A percentile compares a stretch with the other conserved stretches of the same genome.
These are phyloP conservation scores for Antigone vipio DNA, from an alignment of 2,113 vertebrate species.

Conservation along the genomic window DNA sequence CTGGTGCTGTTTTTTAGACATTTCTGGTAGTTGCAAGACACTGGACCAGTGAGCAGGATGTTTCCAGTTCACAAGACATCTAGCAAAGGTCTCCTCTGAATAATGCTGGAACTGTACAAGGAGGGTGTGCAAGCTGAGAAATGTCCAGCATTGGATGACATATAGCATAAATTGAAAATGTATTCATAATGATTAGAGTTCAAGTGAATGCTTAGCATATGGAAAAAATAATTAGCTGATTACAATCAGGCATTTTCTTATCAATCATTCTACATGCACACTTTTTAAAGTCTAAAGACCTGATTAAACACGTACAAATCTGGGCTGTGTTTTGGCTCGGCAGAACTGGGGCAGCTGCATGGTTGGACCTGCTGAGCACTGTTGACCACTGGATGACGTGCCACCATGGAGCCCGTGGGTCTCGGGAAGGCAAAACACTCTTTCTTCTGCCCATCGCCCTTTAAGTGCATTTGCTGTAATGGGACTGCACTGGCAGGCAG, in stretches of 20 bases:
- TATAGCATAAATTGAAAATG: background rate
- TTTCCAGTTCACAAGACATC: background rate
- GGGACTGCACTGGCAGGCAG: background rate
- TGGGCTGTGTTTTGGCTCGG: background rate
- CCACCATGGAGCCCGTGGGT: background rate
- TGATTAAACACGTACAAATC: background rate
- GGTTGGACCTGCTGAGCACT: background rate
- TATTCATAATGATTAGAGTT: background rate
- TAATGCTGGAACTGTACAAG: background rate
- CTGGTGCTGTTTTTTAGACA: background rate
- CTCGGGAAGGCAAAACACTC: background rate
- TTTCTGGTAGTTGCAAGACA: background rate
- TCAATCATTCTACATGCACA: background rate
- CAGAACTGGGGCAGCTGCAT: background rate
- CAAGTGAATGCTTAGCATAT: background rate
- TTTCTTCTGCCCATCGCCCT: background rate
- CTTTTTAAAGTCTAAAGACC: background rate
- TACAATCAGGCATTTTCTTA: slow-evolving; percentile 6
- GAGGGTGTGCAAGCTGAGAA: background rate
- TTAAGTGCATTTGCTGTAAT: background rate
- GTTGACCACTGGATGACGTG: background rate
- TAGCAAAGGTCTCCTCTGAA: background rate
- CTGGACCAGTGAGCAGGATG: background rate
- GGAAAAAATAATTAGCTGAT: slow-evolving; percentile 32
- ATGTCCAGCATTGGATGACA: background rate